These are phyloP conservation scores for Galeopterus variegatus DNA, from an alignment of 2,113 vertebrate species.

Conservation along the genomic window DNA sequence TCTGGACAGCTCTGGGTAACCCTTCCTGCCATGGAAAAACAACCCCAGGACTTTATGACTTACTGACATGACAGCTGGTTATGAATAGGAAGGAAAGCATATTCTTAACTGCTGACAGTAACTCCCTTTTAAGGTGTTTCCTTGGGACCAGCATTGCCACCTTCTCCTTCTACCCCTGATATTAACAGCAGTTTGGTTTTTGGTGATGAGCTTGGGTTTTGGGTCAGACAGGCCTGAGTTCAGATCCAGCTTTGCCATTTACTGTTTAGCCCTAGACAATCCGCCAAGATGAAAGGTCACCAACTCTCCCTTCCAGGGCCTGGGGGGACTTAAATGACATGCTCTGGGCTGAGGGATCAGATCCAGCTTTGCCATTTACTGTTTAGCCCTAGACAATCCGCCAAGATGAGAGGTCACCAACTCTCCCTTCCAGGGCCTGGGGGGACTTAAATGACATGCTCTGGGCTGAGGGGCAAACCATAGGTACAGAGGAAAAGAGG, in stretches of 20 bases:
- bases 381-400: neutral
- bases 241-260: neutral
- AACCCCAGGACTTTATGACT: slow-evolving; percentile 36
- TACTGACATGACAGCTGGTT: slow-evolving; percentile 65
- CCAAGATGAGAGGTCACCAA: neutral
- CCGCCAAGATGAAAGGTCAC: neutral
- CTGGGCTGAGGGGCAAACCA: neutral
- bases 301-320: neutral
- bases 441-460: neutral
- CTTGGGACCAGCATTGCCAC: neutral
- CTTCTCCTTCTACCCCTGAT: neutral
- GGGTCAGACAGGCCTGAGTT: neutral
- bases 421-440: neutral
- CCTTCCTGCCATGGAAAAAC: slow-evolving; percentile 27
- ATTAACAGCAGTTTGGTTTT: neutral
- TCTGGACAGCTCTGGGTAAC: neutral
- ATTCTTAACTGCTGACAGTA: slow-evolving; percentile 30
- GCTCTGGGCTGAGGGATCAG: no score
- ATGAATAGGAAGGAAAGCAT: slow-evolving; percentile 48
- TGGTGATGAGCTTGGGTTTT: neutral
- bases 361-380: neutral
- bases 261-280: neutral
- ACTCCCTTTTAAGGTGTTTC: slow-evolving; percentile 80
- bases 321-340: fast-evolving
- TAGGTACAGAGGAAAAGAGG: neutral